Base-by-base conservation (phyloP, 2,888 invertebrate genomes). In the Emmelina monodactyla region DNA sequence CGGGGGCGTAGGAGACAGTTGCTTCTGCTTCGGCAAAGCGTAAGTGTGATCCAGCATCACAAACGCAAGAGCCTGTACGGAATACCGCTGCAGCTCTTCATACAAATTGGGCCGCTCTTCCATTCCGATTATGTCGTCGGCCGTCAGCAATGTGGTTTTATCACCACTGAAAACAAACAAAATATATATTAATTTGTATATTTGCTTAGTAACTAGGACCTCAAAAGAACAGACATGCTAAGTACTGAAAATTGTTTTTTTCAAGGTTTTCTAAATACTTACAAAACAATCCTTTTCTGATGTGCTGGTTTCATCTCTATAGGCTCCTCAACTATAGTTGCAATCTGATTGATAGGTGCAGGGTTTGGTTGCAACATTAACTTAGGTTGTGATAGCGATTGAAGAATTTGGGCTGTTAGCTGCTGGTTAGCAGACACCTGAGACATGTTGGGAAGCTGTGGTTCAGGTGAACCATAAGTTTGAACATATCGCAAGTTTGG, bases 341-440 rank as follows among this genome's bases (percentile, higher is more conserved):
- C 37, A 38, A 53, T 35, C 35, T 54, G 39, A 41, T 60, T 61
- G 13, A 62, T 34, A 4, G 61, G 50, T 1, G 55, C 50, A 1
- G 62, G 58, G 39, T 53, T 60, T 4, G 66, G 51, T 36, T 69
- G 70, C 38, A 75, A 40, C 59, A 73, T 58, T 30, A 76, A 44
- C 44, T 79, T 80, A 2, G 81, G 78, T 39, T 78, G 79, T 11
- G 80, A 69, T 11, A 82, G 51, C 16, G 85, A 84, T 49, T 85
- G 85, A 43, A 85, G 59, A 47, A 85, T 85, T 53, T 85, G 84
- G 14, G 85, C 85, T 2, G 85, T 85, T 35, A 85, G 56, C 38
- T 84, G 84, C 49, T 85, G 85, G 52, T 84, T 85, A 14, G 83
- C 83, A 5, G 83, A 82, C 12, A 83, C 69, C 54, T 83, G 83